A percentile compares a stretch with the other conserved stretches of the same genome.
Conservation (phyloP, 1,140 invertebrate genomes). For the Leptinotarsa lineolata region DNA sequence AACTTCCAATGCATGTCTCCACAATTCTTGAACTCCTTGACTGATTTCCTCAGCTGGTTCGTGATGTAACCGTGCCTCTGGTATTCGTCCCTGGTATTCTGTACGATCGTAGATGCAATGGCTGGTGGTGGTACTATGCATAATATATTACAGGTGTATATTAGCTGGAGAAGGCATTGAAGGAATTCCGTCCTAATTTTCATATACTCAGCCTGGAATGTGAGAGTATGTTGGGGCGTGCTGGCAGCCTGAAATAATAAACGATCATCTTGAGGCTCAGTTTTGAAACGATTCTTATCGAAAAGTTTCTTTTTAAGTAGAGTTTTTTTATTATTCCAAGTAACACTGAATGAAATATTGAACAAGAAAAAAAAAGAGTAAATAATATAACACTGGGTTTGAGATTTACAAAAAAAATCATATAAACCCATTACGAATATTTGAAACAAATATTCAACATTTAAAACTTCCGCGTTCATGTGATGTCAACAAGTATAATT, state of each 20-base stretch:
- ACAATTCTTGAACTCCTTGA: slow-evolving; percentile 73
- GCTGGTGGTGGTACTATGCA: slow-evolving; percentile 91
- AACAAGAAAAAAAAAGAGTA: too few relatives aligned
- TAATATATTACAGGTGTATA: slow-evolving; percentile 79
- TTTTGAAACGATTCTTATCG: not conserved
- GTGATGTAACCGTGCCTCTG: slow-evolving; percentile 82
- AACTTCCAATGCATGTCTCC: slow-evolving; percentile 80
- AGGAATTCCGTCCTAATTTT: slow-evolving; percentile 77
- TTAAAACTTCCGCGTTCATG: too few relatives aligned
- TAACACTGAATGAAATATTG: too few relatives aligned
- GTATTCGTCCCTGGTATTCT: slow-evolving; percentile 78
- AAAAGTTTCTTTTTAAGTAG: too few relatives aligned
- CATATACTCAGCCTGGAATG: slow-evolving; percentile 81
- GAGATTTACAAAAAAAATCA: too few relatives aligned
- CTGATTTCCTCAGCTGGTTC: slow-evolving; percentile 78
- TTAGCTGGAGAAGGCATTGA: slow-evolving; percentile 73
- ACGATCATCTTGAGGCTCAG: not conserved
- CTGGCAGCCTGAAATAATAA: slow-evolving; percentile 63
- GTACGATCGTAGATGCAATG: slow-evolving; percentile 81
- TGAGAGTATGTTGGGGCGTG: slow-evolving; percentile 67
- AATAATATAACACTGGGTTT: too few relatives aligned
- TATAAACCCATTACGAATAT: too few relatives aligned
- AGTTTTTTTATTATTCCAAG: too few relatives aligned
- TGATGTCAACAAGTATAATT: too few relatives aligned
- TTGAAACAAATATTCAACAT: too few relatives aligned